Percentiles rank a stretch among this genome's conserved stretches.
phyloP scores from a whole-genome alignment of 2,113 vertebrate genomes.

The Aix galericulata region DNA sequence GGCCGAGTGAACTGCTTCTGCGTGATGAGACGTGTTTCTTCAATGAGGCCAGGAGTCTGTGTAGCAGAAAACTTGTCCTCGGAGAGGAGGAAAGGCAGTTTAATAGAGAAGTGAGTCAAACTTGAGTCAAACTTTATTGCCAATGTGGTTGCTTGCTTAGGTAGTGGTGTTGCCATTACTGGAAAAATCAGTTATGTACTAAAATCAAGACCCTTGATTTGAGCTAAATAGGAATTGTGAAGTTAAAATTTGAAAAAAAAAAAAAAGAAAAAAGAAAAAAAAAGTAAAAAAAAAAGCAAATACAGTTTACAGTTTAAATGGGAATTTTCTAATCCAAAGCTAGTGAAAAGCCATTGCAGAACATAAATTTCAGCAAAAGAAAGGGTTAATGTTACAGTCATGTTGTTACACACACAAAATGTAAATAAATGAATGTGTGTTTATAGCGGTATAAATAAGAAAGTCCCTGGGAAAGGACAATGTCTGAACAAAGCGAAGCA shows the following conservation, averaged over 20 bases:
- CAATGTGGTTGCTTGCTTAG: rapidly evolving
- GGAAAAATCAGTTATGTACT: neutral
- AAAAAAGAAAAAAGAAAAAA: neutral
- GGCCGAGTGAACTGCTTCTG: neutral
- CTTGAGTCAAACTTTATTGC: neutral
- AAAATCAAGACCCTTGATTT: neutral
- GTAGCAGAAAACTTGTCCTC: neutral
- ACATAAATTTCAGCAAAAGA: neutral
- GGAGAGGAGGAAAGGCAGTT: rapidly evolving
- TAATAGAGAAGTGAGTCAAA: neutral
- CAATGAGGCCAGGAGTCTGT: neutral
- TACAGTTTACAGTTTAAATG: neutral
- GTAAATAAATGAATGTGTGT: rapidly evolving
- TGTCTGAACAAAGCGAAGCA: neutral
- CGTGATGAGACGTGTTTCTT: neutral
- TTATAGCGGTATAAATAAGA: rapidly evolving
- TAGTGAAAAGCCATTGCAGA: neutral
- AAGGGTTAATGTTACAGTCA: neutral
- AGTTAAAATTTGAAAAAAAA: neutral
- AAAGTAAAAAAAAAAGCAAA: neutral
- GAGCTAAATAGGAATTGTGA: neutral
- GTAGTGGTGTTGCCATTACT: rapidly evolving
- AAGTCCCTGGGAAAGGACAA: neutral
- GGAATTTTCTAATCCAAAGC: neutral
- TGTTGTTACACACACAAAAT: rapidly evolving